A percentile compares a stretch with the other conserved stretches of the same genome.
phyloP scores from a whole-genome alignment of 2,888 invertebrate genomes.

The Escarpia spicata region DNA sequence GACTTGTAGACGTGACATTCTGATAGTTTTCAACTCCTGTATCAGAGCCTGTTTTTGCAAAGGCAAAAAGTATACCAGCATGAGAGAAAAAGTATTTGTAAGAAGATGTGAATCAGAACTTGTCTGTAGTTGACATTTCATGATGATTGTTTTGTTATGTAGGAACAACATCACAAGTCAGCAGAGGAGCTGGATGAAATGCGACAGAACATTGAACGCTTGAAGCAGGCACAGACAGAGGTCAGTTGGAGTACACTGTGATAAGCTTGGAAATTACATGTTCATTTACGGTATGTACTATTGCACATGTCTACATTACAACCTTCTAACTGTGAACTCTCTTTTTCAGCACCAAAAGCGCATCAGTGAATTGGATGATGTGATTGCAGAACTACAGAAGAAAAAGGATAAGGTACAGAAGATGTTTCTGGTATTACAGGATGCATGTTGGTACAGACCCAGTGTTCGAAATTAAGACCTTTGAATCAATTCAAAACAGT shows the following conservation, averaged over 20 bases:
- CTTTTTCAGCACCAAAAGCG: constrained; percentile 17
- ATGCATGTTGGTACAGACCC: too few relatives aligned
- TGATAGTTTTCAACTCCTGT: too few relatives aligned
- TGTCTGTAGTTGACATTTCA: too few relatives aligned
- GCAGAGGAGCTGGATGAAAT: constrained; percentile 72
- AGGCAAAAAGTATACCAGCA: too few relatives aligned
- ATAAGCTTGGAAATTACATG: neutral
- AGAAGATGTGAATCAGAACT: too few relatives aligned
- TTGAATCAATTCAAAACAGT: too few relatives aligned
- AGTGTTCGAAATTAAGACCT: too few relatives aligned
- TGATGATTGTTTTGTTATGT: too few relatives aligned
- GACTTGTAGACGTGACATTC: too few relatives aligned
- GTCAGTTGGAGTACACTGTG: constrained; percentile 38
- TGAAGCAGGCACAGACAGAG: constrained; percentile 52
- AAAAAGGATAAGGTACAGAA: constrained; percentile 74
- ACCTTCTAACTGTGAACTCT: constrained; percentile 17
- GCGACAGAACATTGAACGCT: constrained; percentile 62
- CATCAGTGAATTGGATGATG: constrained; percentile 68
- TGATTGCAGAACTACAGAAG: constrained; percentile 73
- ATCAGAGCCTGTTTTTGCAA: too few relatives aligned
- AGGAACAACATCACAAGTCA: constrained; percentile 60
- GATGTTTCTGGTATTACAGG: constrained; percentile 46
- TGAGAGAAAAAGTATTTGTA: too few relatives aligned
- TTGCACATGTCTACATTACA: neutral
- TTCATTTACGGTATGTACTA: neutral